Evolutionary conservation across 2,888 invertebrate species (phyloP), one percentile per base, ranked within the genome.

Genomic region (Cheilosia grossa): DNA sequence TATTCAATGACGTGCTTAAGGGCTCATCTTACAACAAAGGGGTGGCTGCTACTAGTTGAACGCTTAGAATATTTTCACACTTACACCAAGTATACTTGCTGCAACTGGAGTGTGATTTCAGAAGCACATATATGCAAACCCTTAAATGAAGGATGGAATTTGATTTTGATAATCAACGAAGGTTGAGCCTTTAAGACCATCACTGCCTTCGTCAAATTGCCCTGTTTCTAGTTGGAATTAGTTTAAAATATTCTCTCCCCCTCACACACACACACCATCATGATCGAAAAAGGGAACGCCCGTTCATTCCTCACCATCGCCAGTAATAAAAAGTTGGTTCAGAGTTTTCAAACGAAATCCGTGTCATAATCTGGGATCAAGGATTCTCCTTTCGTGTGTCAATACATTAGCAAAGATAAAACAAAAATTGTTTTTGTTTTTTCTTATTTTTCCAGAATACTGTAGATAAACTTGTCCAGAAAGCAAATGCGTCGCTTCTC

Each of bases 401-500:
- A 21, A 66, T 27, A 40, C 17, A 56, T 63, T 63, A 49, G 54
- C 51, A 19, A 15, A 42, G 15, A 37, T 54, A 72, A 79, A 58
- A 51, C 42, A 42, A 30, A 30, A 9, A 1, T 72, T 9, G n/a
- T 40, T 56, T 33, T 47, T 40, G 67, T 66, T 15, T 63, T 42
- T 15, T 4, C 15, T 21, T 54, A 30, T 64, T 74, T 53, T 93
- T 93, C 9, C 93, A 98, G 97, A 98, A 97, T 91, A 98, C 98
- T 51, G 99, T 99, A 85, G 99, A 99, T 93, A 98, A 99, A 92
- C 94, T 99, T 92, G 97, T 99, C 88, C 98, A 99, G 93, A 95
- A 98, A 91, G 98, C 99, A 86, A 99, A 99, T 92, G 97, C 98
- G 54, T 98, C 99, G 19, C 94, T 99, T 87, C 95, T 99, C 87